Base-by-base conservation (phyloP, 2,797 vertebrate genomes). In the Gymnoscopelus microlampas region DNA sequence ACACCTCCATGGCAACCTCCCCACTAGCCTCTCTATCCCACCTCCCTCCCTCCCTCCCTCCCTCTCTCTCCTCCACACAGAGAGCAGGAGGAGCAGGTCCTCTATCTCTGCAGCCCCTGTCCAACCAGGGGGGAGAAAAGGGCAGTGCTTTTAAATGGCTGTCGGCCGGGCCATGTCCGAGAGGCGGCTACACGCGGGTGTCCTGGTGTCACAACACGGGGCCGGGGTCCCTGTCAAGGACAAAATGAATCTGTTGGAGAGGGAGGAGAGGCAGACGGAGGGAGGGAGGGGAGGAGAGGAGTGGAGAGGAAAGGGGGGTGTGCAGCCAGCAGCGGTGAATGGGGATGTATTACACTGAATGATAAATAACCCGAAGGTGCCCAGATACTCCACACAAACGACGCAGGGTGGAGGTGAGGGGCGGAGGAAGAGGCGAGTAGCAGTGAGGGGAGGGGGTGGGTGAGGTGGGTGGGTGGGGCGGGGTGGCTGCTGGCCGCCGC, bases 241-340 rank as follows among this genome's bases (percentile, higher is more conserved):
- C 90, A 91, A 83, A 92, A 94, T 92, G 71, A 89, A 91, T 92
- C 90, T 90, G 88, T 93, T 88, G 90, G 78, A 80, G 74, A 71
- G 72, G 82, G 74, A 80, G 85, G 73, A 73, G 78, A 68, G 53
- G 29, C 26, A 56, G 32, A 32, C 19, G 47, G 24, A 15, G 24
- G 6, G 29, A n/a, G 7, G 7, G 14, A 29, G 56, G 4, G 51
- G 68, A 57, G 60, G 57, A 39, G 67, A 66, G 74, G 60, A 19
- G 15, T 24, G 53, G 24, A 19, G 44, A 29, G 26, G 26, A 4
- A 2, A 29, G 2, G 26, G 26, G 26, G 26, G 3, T 29, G 26
- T 29, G 3, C 26, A 29, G 26, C 19, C 1, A 19, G 19, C 19
- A 19, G 19, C 19, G 29, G 23, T 3, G 15, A 5, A 24, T 56